These are phyloP conservation scores for Plectus sambesii DNA, from an alignment of 1,140 invertebrate species.

Conservation along the genomic window DNA sequence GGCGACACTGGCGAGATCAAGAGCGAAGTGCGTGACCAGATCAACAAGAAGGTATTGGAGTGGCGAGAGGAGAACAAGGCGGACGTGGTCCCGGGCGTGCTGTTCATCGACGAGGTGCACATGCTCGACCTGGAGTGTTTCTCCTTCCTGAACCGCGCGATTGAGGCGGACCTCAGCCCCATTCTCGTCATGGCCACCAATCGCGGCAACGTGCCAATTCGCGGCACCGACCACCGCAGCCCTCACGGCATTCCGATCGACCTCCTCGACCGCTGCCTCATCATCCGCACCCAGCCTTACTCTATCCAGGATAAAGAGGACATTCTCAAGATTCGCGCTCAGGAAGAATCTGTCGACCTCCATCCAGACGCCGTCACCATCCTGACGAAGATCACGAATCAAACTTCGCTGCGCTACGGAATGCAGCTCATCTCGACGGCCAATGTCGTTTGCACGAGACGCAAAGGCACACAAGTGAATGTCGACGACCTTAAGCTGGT, in stretches of 20 bases:
- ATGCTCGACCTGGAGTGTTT: conserved; percentile 99
- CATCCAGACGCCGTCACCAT: conserved; percentile 76
- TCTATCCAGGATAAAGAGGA: conserved; percentile 31
- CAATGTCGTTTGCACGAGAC: conserved; percentile 69
- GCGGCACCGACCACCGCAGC: conserved; percentile 80
- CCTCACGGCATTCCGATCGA: conserved; percentile 95
- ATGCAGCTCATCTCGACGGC: conserved; percentile 95
- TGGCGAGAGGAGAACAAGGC: conserved; percentile 99
- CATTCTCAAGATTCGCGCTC: conserved; percentile 45
- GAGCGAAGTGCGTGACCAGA: conserved; percentile 89
- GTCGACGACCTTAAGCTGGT: conserved; percentile 87
- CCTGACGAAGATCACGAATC: conserved; percentile 78
- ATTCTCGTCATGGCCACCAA: conserved; percentile 99
- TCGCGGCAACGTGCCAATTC: conserved; percentile 73
- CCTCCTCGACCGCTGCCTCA: conserved; percentile 85
- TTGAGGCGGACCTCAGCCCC: conserved; percentile 92
- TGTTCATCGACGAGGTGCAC: conserved; percentile 65
- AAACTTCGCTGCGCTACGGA: conserved; percentile 73
- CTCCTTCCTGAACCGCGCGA: conserved; percentile 85
- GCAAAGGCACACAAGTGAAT: conserved; percentile 53
- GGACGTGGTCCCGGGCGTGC: conserved; percentile 84
- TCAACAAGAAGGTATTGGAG: conserved; percentile 82
- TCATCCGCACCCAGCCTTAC: conserved; percentile 74
- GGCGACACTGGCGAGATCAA: conserved; percentile 98
- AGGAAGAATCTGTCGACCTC: conserved; percentile 96